Evolutionary conservation across 1,140 invertebrate genomes (phyloP).

Genomic region (Halictus rubicundus): DNA sequence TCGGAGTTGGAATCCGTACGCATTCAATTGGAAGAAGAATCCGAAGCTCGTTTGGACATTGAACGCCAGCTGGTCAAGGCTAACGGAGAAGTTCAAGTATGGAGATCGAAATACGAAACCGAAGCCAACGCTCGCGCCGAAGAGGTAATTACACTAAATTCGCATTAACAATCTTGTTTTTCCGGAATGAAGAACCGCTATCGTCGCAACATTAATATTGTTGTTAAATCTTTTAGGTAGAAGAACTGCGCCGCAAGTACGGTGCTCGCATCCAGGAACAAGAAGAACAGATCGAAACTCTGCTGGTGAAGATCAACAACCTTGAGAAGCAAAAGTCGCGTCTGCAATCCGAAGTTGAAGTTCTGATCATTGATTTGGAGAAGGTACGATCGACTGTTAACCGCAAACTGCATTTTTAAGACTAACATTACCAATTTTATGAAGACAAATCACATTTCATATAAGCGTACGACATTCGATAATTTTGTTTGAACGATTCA

Average conservation of each 20-base stretch:
- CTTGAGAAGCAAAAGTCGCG: slow-evolving; percentile 97
- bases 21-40: slow-evolving; percentile 96
- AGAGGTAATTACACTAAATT: slow-evolving; percentile 83
- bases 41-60: slow-evolving; percentile 95
- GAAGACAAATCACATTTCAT: not conserved
- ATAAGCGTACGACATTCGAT: not conserved
- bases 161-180: too few species aligned
- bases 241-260: slow-evolving; percentile 96
- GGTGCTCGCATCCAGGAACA: slow-evolving; percentile 94
- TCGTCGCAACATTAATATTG: not conserved
- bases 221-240: slow-evolving; percentile 76
- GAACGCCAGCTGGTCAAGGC: slow-evolving; percentile 96
- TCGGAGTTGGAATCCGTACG: slow-evolving; percentile 95
- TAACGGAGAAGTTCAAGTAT: slow-evolving; percentile 93
- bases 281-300: slow-evolving; percentile 96
- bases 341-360: slow-evolving; percentile 96
- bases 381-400: slow-evolving; percentile 82
- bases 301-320: slow-evolving; percentile 95
- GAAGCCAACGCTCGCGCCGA: slow-evolving; percentile 94
- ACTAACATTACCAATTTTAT: too few species aligned
- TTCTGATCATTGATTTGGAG: slow-evolving; percentile 98
- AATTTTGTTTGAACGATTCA: not conserved
- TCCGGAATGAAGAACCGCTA: too few species aligned
- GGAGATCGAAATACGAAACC: slow-evolving; percentile 95
- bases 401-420: not conserved